A percentile compares a stretch with the other conserved stretches of the same genome.
Conservation (phyloP, 2,888 invertebrate species). For the Synanthedon formicaeformis region DNA sequence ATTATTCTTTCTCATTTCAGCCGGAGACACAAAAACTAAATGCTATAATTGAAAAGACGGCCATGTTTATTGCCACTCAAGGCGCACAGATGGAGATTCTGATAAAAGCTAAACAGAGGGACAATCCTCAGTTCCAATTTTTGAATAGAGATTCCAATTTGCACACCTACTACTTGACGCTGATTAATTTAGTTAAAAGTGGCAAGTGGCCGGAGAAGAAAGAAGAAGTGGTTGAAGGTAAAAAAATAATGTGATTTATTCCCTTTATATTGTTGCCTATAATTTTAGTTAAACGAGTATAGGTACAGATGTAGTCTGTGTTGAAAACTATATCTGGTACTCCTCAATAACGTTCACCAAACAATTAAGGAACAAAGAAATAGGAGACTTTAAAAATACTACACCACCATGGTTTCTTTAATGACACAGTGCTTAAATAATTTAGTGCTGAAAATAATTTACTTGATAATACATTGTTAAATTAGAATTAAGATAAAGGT, state of each 20-base stretch:
- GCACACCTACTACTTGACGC: conserved; percentile 89
- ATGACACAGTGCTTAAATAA: too few relatives aligned
- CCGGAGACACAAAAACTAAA: conserved; percentile 89
- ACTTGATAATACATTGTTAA: too few relatives aligned
- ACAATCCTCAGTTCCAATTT: conserved; percentile 94
- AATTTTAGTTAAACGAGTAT: too few relatives aligned
- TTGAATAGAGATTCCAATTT: conserved; percentile 86
- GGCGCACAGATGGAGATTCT: conserved; percentile 99
- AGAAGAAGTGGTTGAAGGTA: conserved; percentile 43
- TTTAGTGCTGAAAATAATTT: too few relatives aligned
- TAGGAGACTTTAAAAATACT: too few relatives aligned
- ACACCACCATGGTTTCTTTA: too few relatives aligned
- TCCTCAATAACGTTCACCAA: too few relatives aligned
- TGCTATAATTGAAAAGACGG: conserved; percentile 95
- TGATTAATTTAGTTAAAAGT: conserved; percentile 52
- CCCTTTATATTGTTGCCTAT: too few relatives aligned
- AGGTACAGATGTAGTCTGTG: too few relatives aligned
- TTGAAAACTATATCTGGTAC: too few relatives aligned
- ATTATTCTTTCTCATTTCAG: conserved; percentile 48
- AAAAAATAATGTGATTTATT: not conserved
- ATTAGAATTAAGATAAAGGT: too few relatives aligned
- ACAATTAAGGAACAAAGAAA: too few relatives aligned
- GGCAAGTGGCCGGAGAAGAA: conserved; percentile 54
- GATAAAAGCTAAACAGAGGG: conserved; percentile 95
- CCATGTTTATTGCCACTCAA: conserved; percentile 87